Evolutionary conservation across 2,888 invertebrate species (phyloP), one percentile per base, ranked within the genome.

Genomic region (Chrysolina oricalcia): DNA sequence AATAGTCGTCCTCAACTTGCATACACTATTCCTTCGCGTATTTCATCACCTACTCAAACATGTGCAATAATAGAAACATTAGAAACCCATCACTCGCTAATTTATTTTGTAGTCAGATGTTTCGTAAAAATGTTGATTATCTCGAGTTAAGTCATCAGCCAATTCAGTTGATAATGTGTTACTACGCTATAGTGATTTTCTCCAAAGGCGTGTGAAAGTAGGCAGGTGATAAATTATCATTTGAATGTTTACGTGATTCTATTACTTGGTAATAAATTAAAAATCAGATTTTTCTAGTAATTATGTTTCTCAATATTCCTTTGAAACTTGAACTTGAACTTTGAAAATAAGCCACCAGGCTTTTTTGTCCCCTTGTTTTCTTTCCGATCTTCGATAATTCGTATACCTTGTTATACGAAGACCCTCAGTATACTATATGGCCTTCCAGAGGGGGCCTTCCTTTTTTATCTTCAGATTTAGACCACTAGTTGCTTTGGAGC

Each of bases 121-220:
- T 59, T 59, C 35, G n/a, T n/a, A 59, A 59, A 59, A 27, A 23
- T 13, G 21, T 53, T 53, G 53, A 59, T n/a, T 59, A 13, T 59
- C 9, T 9, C 9, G 23, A 35, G 48, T 74, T 74, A 48, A 59
- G 56, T 74, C 66, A 71, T 53, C 67, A 17, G 53, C 46, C 71
- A 71, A 53, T 59, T 66, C 48, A 74, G 64, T 70, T 46, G 66
- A 66, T 46, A 70, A 74, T 15, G 21, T 64, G 59, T 66, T 66
- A 75, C 70, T 72, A 70, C 66, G 59, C 50, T 70, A 73, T 72
- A 68, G 62, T 67, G 50, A 75, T 72, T 75, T 75, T 75, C 69
- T 66, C 72, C 46, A 70, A 41, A 73, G 50, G 63, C 70, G 50
- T 63, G 65, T 67, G 74, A 74, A 74, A 74, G 74, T 71, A 62